These are phyloP conservation scores for Paralichthys olivaceus DNA, from an alignment of 2,113 vertebrate species.

Conservation along the genomic window DNA sequence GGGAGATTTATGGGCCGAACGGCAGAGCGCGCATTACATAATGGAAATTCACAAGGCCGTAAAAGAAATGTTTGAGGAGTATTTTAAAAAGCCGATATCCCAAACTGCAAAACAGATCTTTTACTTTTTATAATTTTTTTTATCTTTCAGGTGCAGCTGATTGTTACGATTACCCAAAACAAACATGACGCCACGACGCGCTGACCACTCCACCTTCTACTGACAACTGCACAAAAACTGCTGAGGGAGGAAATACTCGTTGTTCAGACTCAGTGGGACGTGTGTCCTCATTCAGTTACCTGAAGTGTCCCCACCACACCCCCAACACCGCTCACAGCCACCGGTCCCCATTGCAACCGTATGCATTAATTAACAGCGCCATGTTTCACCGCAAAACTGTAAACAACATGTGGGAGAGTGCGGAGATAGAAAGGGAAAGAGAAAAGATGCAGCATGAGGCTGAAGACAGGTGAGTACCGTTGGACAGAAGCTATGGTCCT, in stretches of 20 bases:
- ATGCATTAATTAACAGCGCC: conserved; percentile 88
- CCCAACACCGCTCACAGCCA: conserved; percentile 63
- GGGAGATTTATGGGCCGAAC: conserved; percentile 44
- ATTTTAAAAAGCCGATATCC: too few species aligned
- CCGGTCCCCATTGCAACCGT: conserved; percentile 69
- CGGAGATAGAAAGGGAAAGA: conserved; percentile 61
- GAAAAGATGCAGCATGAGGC: conserved; percentile 7
- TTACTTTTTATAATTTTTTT: neutral
- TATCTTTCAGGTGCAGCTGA: neutral
- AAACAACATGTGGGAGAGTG: conserved; percentile 76
- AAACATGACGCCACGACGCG: neutral
- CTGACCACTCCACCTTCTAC: neutral
- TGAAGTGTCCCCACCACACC: conserved; percentile 67
- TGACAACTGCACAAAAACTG: conserved; percentile 12
- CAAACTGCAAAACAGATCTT: too few species aligned
- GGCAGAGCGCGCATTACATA: conserved; percentile 21
- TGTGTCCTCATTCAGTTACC: conserved; percentile 82
- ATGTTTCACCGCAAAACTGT: conserved; percentile 84
- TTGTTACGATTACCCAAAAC: neutral
- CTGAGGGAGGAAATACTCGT: conserved; percentile 39
- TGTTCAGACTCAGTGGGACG: conserved; percentile 60
- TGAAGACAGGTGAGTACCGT: conserved; percentile 20
- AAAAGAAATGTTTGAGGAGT: too few species aligned
- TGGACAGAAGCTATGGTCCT: conserved; percentile 8
- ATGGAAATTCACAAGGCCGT: conserved; percentile 37